Conservation (phyloP, 2,888 invertebrate species). For the Troides helena region DNA sequence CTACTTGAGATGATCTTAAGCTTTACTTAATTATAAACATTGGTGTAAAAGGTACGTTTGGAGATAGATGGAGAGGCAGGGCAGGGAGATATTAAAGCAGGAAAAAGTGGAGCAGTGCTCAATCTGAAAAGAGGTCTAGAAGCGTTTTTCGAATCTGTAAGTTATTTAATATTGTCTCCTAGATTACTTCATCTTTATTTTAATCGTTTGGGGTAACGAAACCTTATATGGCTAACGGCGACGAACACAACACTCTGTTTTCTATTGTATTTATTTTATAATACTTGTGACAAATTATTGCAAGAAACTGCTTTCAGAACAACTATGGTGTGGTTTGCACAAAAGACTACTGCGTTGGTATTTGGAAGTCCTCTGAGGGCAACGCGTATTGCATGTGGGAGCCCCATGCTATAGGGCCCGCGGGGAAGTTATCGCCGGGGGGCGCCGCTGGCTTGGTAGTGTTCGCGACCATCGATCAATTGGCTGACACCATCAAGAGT, state of each 20-base stretch:
- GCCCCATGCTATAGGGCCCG: slow-evolving; percentile 63
- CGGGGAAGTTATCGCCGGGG: slow-evolving; percentile 49
- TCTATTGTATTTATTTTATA: not conserved
- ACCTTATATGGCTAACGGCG: no score
- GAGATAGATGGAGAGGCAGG: slow-evolving; percentile 50
- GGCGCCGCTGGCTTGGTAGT: slow-evolving; percentile 57
- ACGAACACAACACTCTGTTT: not conserved
- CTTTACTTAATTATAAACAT: not conserved
- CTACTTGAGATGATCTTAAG: not conserved
- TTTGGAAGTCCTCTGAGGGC: slow-evolving; percentile 56
- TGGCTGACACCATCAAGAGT: slow-evolving; percentile 50
- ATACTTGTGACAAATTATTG: not conserved
- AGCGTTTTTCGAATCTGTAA: slow-evolving; percentile 60
- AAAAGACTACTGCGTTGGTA: slow-evolving; percentile 64
- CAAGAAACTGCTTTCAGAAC: slow-evolving; percentile 41
- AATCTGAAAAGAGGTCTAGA: slow-evolving; percentile 52
- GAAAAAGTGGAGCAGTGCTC: slow-evolving; percentile 51
- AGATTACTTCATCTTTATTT: not conserved
- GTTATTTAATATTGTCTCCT: slow-evolving; percentile 25
- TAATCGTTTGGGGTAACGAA: no score
- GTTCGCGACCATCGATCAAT: slow-evolving; percentile 48
- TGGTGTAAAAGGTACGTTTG: slow-evolving; percentile 49
- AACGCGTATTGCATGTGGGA: slow-evolving; percentile 57
- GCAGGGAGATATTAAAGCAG: slow-evolving; percentile 61
- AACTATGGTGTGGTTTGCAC: slow-evolving; percentile 63